Conservation (phyloP, 2,113 vertebrate species). For the Alces alces region DNA sequence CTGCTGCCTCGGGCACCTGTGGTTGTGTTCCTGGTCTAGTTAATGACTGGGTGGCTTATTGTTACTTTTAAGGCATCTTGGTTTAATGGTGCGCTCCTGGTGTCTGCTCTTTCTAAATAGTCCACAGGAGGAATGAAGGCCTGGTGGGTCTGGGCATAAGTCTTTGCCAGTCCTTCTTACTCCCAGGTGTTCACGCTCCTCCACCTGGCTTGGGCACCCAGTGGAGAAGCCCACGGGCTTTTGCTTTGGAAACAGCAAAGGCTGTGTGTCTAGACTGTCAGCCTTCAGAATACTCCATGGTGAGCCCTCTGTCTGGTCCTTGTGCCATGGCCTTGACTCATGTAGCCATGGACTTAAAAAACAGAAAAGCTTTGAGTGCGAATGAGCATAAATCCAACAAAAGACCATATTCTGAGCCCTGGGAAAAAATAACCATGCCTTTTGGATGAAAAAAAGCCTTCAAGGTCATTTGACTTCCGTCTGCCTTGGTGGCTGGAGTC, state of each 20-base stretch:
- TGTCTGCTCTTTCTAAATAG: background rate
- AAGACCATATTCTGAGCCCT: background rate
- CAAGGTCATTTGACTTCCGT: background rate
- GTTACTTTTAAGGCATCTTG: background rate
- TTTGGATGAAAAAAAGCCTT: background rate
- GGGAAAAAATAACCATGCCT: background rate
- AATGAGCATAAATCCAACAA: background rate
- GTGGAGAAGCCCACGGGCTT: rapidly evolving
- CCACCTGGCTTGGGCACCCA: background rate
- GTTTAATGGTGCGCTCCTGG: background rate
- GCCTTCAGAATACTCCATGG: background rate
- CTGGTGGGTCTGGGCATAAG: background rate
- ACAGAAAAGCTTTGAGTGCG: background rate
- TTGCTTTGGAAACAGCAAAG: background rate
- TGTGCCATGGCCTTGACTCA: background rate
- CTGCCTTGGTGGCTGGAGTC: background rate
- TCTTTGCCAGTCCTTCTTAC: rapidly evolving
- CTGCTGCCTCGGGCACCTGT: background rate
- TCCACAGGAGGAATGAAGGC: background rate
- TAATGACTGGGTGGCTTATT: constrained; percentile 12
- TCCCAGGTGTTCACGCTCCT: background rate
- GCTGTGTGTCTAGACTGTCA: background rate
- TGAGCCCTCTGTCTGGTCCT: background rate
- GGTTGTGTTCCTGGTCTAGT: background rate
- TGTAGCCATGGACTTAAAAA: background rate